Base-by-base conservation (phyloP, 2,113 vertebrate species). In the Syngnathus floridae region DNA sequence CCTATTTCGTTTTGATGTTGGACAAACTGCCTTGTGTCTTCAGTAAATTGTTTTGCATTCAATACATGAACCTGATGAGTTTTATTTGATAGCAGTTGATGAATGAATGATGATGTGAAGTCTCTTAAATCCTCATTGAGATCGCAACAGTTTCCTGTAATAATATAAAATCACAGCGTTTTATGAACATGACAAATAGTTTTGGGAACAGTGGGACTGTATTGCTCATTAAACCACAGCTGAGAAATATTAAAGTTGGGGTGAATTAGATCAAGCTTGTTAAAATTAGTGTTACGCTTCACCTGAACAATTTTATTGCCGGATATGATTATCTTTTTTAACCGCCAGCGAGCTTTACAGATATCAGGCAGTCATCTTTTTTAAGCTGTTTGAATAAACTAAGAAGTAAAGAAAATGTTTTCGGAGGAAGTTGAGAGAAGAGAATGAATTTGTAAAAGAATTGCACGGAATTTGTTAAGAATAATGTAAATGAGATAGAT, bases 141-240 rank as follows among this genome's bases (percentile, higher is more conserved):
- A 38, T 59, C 36, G 8, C 57, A 59, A 59, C 57, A 11, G 36
- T 59, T 59, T 38, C 36, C 36, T n/a, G 57, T 19, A 59, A 59
- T 31, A 38, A 59, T 38, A 59, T n/a, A 10, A 38, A 59, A 21
- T 59, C n/a, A 21, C 35, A 38, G 7, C 17, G 10, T 38, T 38
- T 59, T 17, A 40, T 59, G n/a, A 59, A 59, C 36, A 11, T 59
- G 57, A 59, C 17, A 11, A 37, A 59, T 40, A 59, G 57, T 38
- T 38, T 22, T 40, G 56, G 8, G 36, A 59, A 59, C 16, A 37
- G 56, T 19, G 36, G 19, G 56, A 26, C 54, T 54, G 9, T 54
- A n/a, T 26, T 54, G 51, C 51, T 56, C 54, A 56, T 56, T 36
- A 56, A 35, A 16, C 22, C 52, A 31, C 13, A 22, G 1, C 52